These are phyloP conservation scores for Antedon mediterranea DNA, from an alignment of 53 echinoderm and acorn worm genomes.

Conservation along the genomic window DNA sequence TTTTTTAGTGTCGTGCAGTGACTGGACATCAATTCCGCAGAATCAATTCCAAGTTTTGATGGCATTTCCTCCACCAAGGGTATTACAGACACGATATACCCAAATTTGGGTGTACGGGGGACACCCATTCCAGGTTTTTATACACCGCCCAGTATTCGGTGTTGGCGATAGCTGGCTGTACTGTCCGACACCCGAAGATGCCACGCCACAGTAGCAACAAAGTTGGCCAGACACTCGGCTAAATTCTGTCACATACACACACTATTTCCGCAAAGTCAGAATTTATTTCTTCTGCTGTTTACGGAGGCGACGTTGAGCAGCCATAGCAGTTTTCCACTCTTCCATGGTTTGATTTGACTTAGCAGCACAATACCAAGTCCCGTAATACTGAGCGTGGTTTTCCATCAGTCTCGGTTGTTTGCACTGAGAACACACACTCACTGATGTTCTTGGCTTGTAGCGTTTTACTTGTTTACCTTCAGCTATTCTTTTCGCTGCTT, in stretches of 20 bases:
- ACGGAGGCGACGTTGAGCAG: not conserved
- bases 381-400: constrained; percentile 19
- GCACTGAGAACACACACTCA: constrained; percentile 14
- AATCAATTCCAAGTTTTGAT: not conserved
- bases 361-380: constrained; percentile 24
- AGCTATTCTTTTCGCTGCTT: not conserved
- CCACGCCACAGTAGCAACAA: no score
- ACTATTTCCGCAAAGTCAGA: no score
- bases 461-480: not conserved
- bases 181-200: no score
- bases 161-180: not conserved
- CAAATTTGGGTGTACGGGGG: no score
- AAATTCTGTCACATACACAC: no score
- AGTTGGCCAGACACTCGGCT: no score
- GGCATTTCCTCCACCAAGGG: not conserved
- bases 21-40: not conserved
- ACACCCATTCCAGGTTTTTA: not conserved
- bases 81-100: not conserved
- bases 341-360: not conserved
- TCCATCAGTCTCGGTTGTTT: not conserved
- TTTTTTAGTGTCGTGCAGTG: not conserved
- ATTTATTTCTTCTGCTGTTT: no score
- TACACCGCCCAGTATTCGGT: not conserved
- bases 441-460: not conserved
- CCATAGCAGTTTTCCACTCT: constrained; percentile 14